Evolutionary conservation across 2,888 invertebrate species (phyloP), one percentile per base, ranked within the genome.

Genomic region (Gasteruption jaculator): DNA sequence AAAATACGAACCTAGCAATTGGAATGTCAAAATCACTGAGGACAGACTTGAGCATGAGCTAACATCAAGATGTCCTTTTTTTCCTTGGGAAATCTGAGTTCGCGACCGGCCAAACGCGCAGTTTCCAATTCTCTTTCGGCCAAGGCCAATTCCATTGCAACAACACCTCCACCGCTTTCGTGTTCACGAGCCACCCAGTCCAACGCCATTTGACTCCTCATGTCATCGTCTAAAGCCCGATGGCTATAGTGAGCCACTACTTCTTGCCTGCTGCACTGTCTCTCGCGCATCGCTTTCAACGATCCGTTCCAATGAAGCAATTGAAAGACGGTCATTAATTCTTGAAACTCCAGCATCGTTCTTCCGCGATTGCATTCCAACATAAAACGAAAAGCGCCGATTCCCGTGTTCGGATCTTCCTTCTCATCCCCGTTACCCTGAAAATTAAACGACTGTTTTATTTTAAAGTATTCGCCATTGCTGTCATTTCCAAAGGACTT

Each of bases 321-420:
- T 74, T 94, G 93, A 74, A 94, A 94, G 33, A 94, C 93, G n/a
- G 93, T 94, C 94, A 94, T 94, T 61, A 94, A 74, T 71, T 94
- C 93, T 73, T 94, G 93, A 76, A 93, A 94, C 72, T 94, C 93
- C 52, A 94, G 76, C 93, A 94, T 93, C 38, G 93, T 92, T 52
- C 91, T 82, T 1, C 80, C 79, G 47, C 75, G 76, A 64, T 80
- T 80, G 42, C 79, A 75, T 57, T 81, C 80, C 49, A 82, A 66
- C 81, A 82, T 81, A 58, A 80, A 80, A 44, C 80, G 74, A 63
- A 81, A 82, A 18, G 81, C 81, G 10, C 79, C 80, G 45, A 81
- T 79, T 8, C 93, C 93, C 53, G 91, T 92, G 72, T 88, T 91
- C 21, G 79, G 68, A 48, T 71, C 70, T 43, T 70, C 71, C 31